These are phyloP conservation scores for Heptranchias perlo DNA, from an alignment of 2,113 vertebrate genomes.

Conservation along the genomic window DNA sequence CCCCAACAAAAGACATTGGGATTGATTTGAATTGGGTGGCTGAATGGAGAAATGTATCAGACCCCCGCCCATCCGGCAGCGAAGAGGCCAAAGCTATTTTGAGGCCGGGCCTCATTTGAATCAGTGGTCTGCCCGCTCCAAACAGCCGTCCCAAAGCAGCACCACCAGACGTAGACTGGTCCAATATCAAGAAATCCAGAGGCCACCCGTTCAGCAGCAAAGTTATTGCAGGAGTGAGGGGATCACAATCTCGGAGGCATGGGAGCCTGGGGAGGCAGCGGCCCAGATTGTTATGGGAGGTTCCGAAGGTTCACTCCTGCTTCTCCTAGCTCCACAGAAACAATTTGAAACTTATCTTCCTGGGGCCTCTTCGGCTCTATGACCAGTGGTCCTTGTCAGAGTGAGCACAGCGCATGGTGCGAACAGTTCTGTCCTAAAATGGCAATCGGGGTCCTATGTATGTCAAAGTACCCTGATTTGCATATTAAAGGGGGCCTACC, in stretches of 20 bases:
- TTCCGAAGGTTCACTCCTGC: neutral
- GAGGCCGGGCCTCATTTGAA: neutral
- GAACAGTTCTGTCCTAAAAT: neutral
- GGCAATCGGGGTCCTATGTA: too few relatives aligned
- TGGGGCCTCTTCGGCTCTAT: neutral
- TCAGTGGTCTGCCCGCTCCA: neutral
- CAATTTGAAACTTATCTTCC: neutral
- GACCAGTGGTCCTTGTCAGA: neutral
- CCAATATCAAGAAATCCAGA: neutral
- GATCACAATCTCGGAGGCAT: neutral
- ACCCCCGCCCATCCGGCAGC: neutral
- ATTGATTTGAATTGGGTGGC: too few relatives aligned
- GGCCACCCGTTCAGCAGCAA: neutral
- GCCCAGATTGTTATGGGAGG: neutral
- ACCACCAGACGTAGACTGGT: neutral
- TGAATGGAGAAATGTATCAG: too few relatives aligned
- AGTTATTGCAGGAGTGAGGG: neutral
- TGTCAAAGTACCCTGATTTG: neutral
- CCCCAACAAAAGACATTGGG: too few relatives aligned
- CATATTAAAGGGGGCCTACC: neutral
- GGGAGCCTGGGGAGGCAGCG: neutral
- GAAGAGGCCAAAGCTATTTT: neutral
- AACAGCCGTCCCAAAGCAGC: neutral
- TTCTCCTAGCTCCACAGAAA: neutral
- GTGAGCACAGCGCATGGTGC: neutral